These are phyloP conservation scores for Chrysodeixis includens DNA, from an alignment of 2,888 invertebrate species.

Conservation along the genomic window DNA sequence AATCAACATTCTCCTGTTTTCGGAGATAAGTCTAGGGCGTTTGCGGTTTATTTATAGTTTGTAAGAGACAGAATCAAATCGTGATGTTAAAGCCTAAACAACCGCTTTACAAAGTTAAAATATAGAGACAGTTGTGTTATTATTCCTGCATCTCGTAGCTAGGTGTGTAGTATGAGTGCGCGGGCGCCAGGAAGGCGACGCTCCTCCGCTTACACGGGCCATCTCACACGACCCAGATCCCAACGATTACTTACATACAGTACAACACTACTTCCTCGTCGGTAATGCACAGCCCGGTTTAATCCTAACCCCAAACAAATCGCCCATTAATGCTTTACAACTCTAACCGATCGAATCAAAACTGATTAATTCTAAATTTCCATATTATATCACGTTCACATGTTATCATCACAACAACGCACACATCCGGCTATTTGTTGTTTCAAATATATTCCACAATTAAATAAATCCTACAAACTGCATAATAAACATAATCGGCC, in stretches of 20 bases:
- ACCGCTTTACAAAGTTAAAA: neutral
- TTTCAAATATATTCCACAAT: conserved; percentile 19
- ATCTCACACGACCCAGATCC: conserved; percentile 71
- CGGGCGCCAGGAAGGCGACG: conserved; percentile 75
- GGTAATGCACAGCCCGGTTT: conserved; percentile 64
- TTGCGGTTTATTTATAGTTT: neutral
- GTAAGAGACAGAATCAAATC: neutral
- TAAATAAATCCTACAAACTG: conserved; percentile 9
- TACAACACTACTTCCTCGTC: conserved; percentile 66
- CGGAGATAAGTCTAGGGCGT: conserved; percentile 3
- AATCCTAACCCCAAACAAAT: conserved; percentile 51
- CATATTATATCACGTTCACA: conserved; percentile 14
- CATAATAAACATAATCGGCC: conserved; percentile 26
- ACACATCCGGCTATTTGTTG: conserved; percentile 36
- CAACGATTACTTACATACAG: conserved; percentile 64
- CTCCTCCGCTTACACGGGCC: conserved; percentile 67
- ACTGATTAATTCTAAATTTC: neutral
- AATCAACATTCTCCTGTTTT: conserved; percentile 36
- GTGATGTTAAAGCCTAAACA: neutral
- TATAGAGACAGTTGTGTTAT: neutral
- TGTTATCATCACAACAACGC: neutral
- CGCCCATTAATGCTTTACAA: conserved; percentile 19
- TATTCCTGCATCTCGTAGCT: conserved; percentile 8
- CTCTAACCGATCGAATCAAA: neutral
- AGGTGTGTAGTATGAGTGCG: conserved; percentile 19